phyloP scores from a whole-genome alignment of 2,797 vertebrate species.

The Parambassis ranga region DNA sequence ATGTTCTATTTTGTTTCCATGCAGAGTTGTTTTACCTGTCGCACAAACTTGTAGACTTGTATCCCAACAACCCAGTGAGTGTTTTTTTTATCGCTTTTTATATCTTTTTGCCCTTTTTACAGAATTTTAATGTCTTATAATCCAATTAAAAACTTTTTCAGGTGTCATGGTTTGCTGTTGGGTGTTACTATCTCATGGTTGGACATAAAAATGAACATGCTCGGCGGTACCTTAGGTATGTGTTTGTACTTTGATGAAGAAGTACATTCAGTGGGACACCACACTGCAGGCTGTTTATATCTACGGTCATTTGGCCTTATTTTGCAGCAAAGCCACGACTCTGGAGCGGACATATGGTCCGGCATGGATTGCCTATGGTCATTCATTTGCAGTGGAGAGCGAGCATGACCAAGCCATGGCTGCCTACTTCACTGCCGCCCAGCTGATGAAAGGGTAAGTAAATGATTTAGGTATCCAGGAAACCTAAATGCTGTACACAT shows the following conservation, averaged over 20 bases:
- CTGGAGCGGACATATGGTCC: constrained; percentile 96
- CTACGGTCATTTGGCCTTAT: neutral
- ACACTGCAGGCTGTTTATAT: neutral
- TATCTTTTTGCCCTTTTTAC: neutral
- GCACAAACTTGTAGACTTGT: constrained; percentile 98
- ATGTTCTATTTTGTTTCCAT: neutral
- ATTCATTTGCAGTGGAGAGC: constrained; percentile 97
- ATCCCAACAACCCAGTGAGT: constrained; percentile 98
- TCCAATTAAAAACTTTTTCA: constrained; percentile 29
- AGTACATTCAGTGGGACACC: neutral
- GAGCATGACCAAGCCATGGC: constrained; percentile 99
- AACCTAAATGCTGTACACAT: neutral
- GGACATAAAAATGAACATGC: constrained; percentile 99
- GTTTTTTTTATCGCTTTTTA: neutral
- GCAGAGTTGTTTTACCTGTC: constrained; percentile 98
- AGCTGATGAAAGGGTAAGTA: constrained; percentile 97
- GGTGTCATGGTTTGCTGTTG: constrained; percentile 96
- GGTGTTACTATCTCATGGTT: constrained; percentile 99
- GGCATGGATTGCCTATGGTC: constrained; percentile 97
- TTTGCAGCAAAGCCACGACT: constrained; percentile 92
- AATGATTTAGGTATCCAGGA: neutral
- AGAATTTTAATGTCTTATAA: neutral
- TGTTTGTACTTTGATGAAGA: neutral
- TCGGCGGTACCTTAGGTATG: constrained; percentile 94
- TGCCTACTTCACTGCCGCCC: constrained; percentile 97